Base-by-base conservation (phyloP, 2,888 invertebrate genomes). In the Octonoba sinensis region DNA sequence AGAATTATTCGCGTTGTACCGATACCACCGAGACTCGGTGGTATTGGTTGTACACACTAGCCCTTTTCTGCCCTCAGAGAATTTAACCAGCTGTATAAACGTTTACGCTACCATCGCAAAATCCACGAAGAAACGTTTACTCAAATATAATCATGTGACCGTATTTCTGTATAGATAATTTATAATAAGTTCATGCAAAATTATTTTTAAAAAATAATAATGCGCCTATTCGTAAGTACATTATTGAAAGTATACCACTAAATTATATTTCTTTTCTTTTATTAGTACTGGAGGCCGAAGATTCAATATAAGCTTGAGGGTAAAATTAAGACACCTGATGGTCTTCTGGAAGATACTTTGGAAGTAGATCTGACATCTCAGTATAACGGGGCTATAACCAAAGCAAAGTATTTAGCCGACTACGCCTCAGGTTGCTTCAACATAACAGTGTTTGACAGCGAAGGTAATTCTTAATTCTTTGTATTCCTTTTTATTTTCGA, bases 281-380 rank as follows among this genome's bases (percentile, higher is more conserved):
- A 67, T 4, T 47, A 81, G 79, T 73, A 64, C 62, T 36, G 64
- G 8, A 67, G 79, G 47, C 79, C 79, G 49, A 73, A 69, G 18
- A 36, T 81, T 54, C 44, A 24, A 1, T 81, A 74, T 27, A 69
- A 54, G 18, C 22, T 82, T 18, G 70, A 75, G 12, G 81, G 70
- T 11, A n/a, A 47, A 18, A 20, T 59, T 11, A 22, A 59, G 16
- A 36, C 64, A 20, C 65, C 74, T 12, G 54, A 75, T 15, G 24
- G 46, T 15, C 57, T 71, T 12, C 51, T 82, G 3, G 70, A 49
- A 6, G 64, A 74, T 3, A 57, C 51, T 8, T 65, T 20, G 13
- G 75, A 59, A 65, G 27, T 70, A 0, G 74, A 82, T 36, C 59
- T 82, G 47, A 65, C 47, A 20, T 74, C 70, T 22, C 51, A 57